These are phyloP conservation scores for Heloderma charlesbogerti DNA, from an alignment of 2,113 vertebrate genomes.

Conservation along the genomic window DNA sequence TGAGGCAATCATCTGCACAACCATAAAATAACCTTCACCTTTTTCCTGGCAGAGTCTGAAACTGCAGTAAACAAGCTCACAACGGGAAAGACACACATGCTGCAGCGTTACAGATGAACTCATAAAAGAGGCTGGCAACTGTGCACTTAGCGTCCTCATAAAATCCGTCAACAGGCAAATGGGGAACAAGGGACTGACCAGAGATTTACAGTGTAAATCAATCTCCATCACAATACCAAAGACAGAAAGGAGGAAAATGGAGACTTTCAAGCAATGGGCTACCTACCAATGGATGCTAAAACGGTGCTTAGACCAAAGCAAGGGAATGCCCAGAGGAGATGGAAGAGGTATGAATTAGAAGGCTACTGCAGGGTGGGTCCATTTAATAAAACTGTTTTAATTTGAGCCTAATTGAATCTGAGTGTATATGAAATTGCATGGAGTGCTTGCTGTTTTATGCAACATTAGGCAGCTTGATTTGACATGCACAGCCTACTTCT, in stretches of 20 bases:
- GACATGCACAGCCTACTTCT: neutral
- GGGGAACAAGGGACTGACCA: slow-evolving; percentile 58
- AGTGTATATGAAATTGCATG: neutral
- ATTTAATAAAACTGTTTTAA: neutral
- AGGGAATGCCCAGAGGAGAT: neutral
- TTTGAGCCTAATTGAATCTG: neutral
- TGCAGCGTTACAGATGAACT: slow-evolving; percentile 64
- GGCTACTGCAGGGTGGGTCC: neutral
- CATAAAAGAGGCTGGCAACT: slow-evolving; percentile 73
- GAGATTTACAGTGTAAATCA: slow-evolving; percentile 59
- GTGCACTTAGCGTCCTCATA: slow-evolving; percentile 66
- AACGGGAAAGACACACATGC: slow-evolving; percentile 62
- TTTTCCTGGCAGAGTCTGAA: slow-evolving; percentile 56
- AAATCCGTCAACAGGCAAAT: slow-evolving; percentile 71
- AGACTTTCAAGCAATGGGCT: slow-evolving; percentile 24
- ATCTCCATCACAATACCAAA: slow-evolving; percentile 37
- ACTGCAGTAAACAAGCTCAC: slow-evolving; percentile 66
- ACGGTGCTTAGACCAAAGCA: neutral
- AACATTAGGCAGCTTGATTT: neutral
- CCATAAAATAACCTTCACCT: slow-evolving; percentile 74
- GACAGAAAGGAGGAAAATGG: slow-evolving; percentile 2
- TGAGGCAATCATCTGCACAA: slow-evolving; percentile 62
- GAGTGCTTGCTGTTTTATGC: neutral
- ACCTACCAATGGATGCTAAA: slow-evolving; percentile 23
- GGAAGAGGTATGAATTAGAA: neutral